Base-by-base conservation (phyloP, 1,140 invertebrate genomes). In the Idris sp. region DNA sequence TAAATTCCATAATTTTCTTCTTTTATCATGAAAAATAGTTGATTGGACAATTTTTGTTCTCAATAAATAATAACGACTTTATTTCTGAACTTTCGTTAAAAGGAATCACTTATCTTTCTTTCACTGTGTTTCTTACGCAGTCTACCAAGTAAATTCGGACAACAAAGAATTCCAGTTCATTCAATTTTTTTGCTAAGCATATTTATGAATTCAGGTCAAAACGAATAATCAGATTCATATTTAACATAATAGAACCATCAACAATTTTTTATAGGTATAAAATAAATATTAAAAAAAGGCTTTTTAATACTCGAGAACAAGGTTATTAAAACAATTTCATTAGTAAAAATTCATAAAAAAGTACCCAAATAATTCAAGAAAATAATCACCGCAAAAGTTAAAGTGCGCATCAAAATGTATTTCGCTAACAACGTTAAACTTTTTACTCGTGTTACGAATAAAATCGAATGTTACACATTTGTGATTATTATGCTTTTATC, bases 401-500 rank as follows among this genome's bases (percentile, higher is more conserved):
- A 49, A 26, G 49, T 30, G 44, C 46, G 41, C 49, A 54, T 54
- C 6, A 6, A n/a, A 14, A n/a, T 16, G 19, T 13, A 25, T 13
- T 30, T 41, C 22, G 31, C 6, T 49, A 64, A 35, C 69, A 43
- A 41, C 46, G 51, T 33, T 14, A 38, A 53, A 76, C 68, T 71
- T 77, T 65, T 65, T 46, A 22, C 62, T 11, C 31, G 16, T 16
- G 35, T 51, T 53, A 26, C 19, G 61, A 65, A 54, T 68, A 58
- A 58, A 81, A 81, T 77, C 71, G 69, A 77, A 81, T 80, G 77
- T 79, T 76, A 71, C 62, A 76, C 67, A 78, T 72, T 76, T 74
- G 67, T 54, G 43, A 80, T 76, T 78, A 73, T 61, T 38, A 40
- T 30, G 36, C 53, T 46, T 65, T 80, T 78, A 80, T 80, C 76